Evolutionary conservation across 2,113 vertebrate genomes (phyloP), one percentile per base, ranked within the genome.

Genomic region (Hydrochoerus hydrochaeris): DNA sequence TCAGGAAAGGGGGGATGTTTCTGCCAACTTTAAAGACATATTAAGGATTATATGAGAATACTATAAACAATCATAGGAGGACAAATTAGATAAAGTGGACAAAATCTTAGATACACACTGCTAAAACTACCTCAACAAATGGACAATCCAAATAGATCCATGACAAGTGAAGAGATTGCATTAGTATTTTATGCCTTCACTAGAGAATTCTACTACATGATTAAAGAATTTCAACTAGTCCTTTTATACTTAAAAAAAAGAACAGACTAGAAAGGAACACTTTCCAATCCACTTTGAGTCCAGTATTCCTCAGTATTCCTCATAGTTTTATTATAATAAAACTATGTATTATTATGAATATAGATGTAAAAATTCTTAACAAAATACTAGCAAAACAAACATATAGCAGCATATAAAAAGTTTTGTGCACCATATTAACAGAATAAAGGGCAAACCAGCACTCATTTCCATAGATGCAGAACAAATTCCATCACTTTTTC

Each of bases 351-450:
- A 92, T 81, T 81, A 90, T 30, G 1, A 90, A 75, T 44, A 13
- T 75, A 75, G 41, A 75, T 75, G 22, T 44, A 73, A 75, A 75
- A 75, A 44, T 44, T 44, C 71, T 88, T 22, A 94, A 87, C 22
- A 90, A 89, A 95, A 90, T 85, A 52, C 46, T 38, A 90, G n/a
- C 44, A 88, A 90, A 93, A 94, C 46, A n/a, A 83, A 77, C 38
- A 32, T 35, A 88, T 35, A 88, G 63, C 41, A 93, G 84, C 46
- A 92, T 26, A 85, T 46, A 81, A 77, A 95, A 78, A 95, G 1
- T 57, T 85, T 85, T 78, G 52, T 30, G 81, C 19, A 92, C 24
- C 65, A 81, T 69, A 85, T 95, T 91, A 91, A 62, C 26, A 96
- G n/a, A 65, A 84, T 49, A 95, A 73, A 88, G 69, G 60, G 60